Evolutionary conservation across 2,113 vertebrate species (phyloP).

Genomic region (Brachionichthys hirsutus): DNA sequence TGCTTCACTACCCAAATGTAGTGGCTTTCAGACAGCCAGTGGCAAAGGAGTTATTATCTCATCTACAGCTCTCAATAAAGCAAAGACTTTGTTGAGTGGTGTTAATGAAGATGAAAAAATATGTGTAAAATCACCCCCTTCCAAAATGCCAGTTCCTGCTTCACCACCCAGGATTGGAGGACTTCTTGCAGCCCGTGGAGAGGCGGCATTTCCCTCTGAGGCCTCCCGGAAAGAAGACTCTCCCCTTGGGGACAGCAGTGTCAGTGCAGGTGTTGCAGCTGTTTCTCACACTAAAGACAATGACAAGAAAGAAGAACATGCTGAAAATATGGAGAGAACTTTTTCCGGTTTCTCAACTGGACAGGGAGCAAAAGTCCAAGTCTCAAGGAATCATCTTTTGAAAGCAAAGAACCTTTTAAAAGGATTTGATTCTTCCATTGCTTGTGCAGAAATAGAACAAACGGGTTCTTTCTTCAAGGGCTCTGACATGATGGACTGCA

Average conservation of each 20-base stretch:
- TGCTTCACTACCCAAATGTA: constrained; percentile 20
- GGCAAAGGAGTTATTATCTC: constrained; percentile 78
- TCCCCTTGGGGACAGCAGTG: constrained; percentile 74
- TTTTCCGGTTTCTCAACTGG: constrained; percentile 78
- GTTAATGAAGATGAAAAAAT: constrained; percentile 49
- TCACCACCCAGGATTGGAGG: constrained; percentile 52
- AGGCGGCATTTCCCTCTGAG: constrained; percentile 76
- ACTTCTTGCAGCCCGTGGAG: constrained; percentile 83
- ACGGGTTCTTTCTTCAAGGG: constrained; percentile 31
- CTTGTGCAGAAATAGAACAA: constrained; percentile 39
- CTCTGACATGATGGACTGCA: constrained; percentile 10
- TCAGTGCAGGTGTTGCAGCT: constrained; percentile 2
- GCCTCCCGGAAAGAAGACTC: constrained; percentile 58
- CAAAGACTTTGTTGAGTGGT: constrained; percentile 70
- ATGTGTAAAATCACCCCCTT: neutral
- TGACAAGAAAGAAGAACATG: neutral
- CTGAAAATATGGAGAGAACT: constrained; percentile 1
- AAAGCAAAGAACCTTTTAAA: constrained; percentile 30
- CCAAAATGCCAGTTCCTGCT: neutral
- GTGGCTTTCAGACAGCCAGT: constrained; percentile 82
- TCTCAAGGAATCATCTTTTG: constrained; percentile 21
- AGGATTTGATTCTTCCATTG: constrained; percentile 35
- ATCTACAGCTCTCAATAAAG: constrained; percentile 75
- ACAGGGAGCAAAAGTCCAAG: constrained; percentile 27
- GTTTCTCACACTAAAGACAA: neutral